These are phyloP conservation scores for Uropsilus gracilis DNA, from an alignment of 2,113 vertebrate species.

Conservation along the genomic window DNA sequence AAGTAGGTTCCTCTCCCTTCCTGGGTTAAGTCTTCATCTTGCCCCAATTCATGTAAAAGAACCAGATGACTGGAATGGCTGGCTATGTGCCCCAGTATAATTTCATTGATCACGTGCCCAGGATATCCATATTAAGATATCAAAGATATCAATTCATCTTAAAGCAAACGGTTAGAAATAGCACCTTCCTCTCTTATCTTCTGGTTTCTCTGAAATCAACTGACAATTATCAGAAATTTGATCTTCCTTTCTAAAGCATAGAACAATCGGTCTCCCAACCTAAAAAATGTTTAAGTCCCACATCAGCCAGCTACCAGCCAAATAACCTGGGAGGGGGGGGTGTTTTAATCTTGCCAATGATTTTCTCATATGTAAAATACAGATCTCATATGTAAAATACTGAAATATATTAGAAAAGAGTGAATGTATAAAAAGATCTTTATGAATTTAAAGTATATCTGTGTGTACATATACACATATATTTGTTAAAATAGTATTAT, in stretches of 20 bases:
- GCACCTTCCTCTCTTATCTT: neutral
- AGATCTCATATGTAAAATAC: neutral
- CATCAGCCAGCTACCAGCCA: neutral
- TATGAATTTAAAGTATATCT: neutral
- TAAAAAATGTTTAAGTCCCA: neutral
- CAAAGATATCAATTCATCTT: neutral
- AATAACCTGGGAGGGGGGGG: neutral
- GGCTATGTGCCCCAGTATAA: neutral
- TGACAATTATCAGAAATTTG: neutral
- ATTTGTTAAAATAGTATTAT: neutral
- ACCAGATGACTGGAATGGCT: neutral
- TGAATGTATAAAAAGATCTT: neutral
- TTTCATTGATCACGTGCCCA: neutral
- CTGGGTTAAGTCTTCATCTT: neutral
- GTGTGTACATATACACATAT: neutral
- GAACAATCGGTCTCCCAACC: neutral
- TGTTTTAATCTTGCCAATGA: neutral
- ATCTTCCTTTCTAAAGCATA: slow-evolving; percentile 1
- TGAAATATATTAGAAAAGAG: neutral
- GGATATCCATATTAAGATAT: neutral
- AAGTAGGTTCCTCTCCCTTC: neutral
- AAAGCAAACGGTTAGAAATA: neutral
- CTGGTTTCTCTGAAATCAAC: slow-evolving; percentile 22
- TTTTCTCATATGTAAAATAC: neutral
- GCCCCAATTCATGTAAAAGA: neutral